Conservation (phyloP, 1,140 invertebrate species). For the Pectinophora gossypiella region DNA sequence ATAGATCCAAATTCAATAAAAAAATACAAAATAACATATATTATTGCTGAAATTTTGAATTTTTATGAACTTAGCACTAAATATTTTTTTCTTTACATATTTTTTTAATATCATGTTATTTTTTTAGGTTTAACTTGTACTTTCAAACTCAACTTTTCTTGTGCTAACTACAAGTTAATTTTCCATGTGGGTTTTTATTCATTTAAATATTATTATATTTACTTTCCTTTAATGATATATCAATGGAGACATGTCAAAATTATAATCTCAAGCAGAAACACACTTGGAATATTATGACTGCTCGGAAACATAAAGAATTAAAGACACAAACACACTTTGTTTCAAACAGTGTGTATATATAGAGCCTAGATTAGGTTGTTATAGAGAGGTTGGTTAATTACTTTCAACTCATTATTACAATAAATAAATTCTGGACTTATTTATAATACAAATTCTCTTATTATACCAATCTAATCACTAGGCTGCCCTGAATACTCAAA, state of each 20-base stretch:
- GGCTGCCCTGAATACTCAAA: slow-evolving; percentile 10
- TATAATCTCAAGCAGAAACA: no score
- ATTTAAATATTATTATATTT: no score
- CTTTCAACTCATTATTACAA: slow-evolving; percentile 3
- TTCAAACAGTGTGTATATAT: background rate
- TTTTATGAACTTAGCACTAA: background rate
- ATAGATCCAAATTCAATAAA: background rate
- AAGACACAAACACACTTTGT: no score
- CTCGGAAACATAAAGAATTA: no score
- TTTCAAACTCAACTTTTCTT: background rate
- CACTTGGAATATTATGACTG: no score
- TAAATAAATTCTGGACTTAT: slow-evolving; percentile 21
- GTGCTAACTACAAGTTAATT: no score
- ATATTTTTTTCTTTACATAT: background rate
- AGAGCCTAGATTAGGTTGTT: slow-evolving; percentile 2
- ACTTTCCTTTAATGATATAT: no score
- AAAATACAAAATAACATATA: background rate
- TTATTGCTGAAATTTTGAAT: background rate
- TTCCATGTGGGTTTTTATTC: no score
- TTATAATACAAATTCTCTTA: slow-evolving; percentile 26
- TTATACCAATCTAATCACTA: slow-evolving; percentile 40
- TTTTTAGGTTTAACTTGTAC: background rate
- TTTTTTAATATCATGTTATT: background rate
- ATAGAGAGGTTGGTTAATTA: slow-evolving; percentile 1
- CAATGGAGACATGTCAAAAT: no score